Conservation (phyloP, 1,140 invertebrate genomes). For the Luehdorfia chinensis region DNA sequence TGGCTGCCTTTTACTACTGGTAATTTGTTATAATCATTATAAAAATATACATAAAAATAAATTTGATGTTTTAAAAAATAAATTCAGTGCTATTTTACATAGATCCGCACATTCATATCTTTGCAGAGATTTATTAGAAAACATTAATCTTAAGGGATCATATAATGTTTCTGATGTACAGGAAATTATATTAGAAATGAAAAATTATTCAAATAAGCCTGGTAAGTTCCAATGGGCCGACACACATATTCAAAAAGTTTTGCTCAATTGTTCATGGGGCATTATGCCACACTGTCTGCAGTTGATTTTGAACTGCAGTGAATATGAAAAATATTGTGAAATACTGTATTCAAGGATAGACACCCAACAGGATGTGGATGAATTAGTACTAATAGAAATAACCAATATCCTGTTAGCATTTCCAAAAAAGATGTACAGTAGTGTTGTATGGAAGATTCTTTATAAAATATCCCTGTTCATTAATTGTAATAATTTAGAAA, state of each 20-base stretch:
- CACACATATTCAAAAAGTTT: constrained; percentile 29
- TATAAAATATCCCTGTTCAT: constrained; percentile 44
- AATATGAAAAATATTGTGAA: constrained; percentile 45
- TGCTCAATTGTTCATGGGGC: constrained; percentile 34
- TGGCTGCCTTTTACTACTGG: constrained; percentile 52
- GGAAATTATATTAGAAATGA: constrained; percentile 28
- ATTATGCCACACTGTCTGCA: constrained; percentile 32
- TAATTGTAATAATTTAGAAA: constrained; percentile 23
- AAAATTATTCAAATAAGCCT: constrained; percentile 29
- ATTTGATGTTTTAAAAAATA: constrained; percentile 22
- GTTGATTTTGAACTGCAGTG: constrained; percentile 31
- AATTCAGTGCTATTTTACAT: constrained; percentile 22
- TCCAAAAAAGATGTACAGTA: constrained; percentile 28
- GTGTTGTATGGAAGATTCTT: constrained; percentile 46
- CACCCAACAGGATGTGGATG: constrained; percentile 17
- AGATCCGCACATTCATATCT: constrained; percentile 40
- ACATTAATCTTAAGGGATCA: constrained; percentile 18
- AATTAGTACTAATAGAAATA: constrained; percentile 29
- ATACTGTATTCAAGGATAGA: constrained; percentile 37
- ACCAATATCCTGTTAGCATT: constrained; percentile 31
- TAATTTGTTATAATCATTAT: constrained; percentile 36
- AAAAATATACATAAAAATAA: constrained; percentile 16
- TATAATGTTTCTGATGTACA: constrained; percentile 23
- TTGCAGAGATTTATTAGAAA: constrained; percentile 38
- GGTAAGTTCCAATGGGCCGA: constrained; percentile 47